Base-by-base conservation (phyloP, 2,888 invertebrate genomes). In the Phrixothrix hirtus region DNA sequence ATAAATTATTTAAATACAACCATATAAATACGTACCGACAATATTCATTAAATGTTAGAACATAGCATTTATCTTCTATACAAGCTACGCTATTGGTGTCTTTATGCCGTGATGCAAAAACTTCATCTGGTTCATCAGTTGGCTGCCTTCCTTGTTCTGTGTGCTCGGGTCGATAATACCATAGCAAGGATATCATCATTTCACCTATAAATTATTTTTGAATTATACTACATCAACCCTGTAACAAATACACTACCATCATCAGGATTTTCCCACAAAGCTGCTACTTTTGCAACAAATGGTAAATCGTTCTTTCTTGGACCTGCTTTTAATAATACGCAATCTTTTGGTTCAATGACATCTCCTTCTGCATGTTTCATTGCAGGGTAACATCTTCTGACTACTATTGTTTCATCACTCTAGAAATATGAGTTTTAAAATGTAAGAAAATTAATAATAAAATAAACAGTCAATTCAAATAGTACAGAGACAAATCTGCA, bases 91-190 rank as follows among this genome's bases (percentile, higher is more conserved):
- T 93, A 78, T 95, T 94, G 61, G 91, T 91, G 79, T 97, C 97
- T 56, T 92, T 85, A 77, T 97, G 97, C 51, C 93, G 85, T 13
- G 95, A 96, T 32, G 97, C 96, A 77, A 95, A 97, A 51, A 97
- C 89, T 77, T 97, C 97, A 72, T 93, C 93, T 7, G 87, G 84
- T 70, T 89, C 87, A 75, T 95, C 92, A 38, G 81, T 82, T 10
- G 85, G 82, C 68, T 86, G 83, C 17, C 92, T 83, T 14, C 95
- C 95, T 69, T 86, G 87, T 70, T 95, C 95, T 10, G 95, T 95
- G 77, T 97, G 96, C 78, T 97, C 97, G 1, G 96, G 96, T 67
- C 96, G 86, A 78, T 97, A 97, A 80, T 95, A 97, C 97, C 97
- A 97, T 60, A 96, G 80, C 54, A 97, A 79, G 2, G 94, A 94